phyloP scores from a whole-genome alignment of 2,113 vertebrate genomes.

The Megaceryle torquata region DNA sequence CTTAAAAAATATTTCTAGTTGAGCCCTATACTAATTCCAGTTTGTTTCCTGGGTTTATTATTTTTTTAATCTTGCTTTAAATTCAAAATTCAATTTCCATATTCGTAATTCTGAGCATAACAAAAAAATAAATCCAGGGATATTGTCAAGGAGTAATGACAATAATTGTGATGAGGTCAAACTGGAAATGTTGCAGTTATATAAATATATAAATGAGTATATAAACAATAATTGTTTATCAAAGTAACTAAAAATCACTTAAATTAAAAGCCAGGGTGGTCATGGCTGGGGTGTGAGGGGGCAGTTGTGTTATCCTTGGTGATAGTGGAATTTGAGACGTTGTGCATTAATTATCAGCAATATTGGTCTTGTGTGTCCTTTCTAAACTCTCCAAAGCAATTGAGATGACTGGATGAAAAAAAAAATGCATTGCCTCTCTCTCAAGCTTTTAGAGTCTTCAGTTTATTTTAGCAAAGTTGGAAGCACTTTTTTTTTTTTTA shows the following conservation, averaged over 20 bases:
- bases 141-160: too few relatives aligned
- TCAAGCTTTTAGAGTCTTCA: not conserved
- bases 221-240: not conserved
- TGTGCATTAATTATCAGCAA: not conserved
- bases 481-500: not conserved
- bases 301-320: too few relatives aligned
- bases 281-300: not conserved
- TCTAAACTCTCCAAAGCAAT: not conserved
- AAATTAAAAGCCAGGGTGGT: not conserved
- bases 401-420: not conserved
- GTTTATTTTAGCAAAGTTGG: not conserved
- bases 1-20: not conserved
- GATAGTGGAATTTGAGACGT: not conserved
- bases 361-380: not conserved
- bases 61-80: not conserved
- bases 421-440: fast-evolving
- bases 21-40: not conserved
- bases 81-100: not conserved
- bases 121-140: not conserved
- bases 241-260: not conserved
- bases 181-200: not conserved
- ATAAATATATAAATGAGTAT: too few relatives aligned
- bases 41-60: not conserved
- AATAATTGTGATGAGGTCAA: too few relatives aligned
- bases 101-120: not conserved